Conservation (phyloP, 2,888 invertebrate species). For the Diloba caeruleocephala region DNA sequence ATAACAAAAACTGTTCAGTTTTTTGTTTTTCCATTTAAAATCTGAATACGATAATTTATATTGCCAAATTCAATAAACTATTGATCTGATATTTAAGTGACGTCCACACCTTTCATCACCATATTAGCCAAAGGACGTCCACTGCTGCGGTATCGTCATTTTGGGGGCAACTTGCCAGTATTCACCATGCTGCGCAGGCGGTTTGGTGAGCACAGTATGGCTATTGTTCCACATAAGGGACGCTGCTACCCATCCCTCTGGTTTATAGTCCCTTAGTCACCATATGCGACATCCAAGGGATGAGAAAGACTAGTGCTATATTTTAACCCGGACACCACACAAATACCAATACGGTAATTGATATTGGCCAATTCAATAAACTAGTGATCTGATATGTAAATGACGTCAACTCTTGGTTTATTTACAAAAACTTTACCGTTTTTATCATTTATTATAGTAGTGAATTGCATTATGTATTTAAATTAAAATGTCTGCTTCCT, state of each 20-base stretch:
- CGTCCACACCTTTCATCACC: conserved; percentile 42
- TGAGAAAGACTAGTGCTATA: no score
- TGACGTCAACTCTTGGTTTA: conserved; percentile 47
- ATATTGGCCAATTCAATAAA: conserved; percentile 30
- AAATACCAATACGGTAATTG: no score
- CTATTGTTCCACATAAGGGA: no score
- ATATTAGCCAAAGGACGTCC: no score
- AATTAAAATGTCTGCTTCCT: conserved; percentile 64
- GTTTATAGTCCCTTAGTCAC: no score
- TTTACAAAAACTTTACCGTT: conserved; percentile 32
- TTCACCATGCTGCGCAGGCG: no score
- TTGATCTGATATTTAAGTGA: conserved; percentile 39
- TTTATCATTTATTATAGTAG: conserved; percentile 34
- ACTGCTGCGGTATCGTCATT: no score
- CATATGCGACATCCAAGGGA: no score
- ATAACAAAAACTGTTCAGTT: conserved; percentile 29
- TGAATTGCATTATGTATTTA: conserved; percentile 48
- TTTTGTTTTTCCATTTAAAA: conserved; percentile 26
- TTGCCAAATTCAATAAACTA: conserved; percentile 29
- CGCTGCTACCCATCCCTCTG: no score
- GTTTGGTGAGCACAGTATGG: no score
- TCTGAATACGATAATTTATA: conserved; percentile 1
- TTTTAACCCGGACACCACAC: no score
- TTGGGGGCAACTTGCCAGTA: no score
- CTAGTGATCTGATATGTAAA: conserved; percentile 29